Evolutionary conservation across 2,888 invertebrate species (phyloP).

Genomic region (Tenodera sinensis): DNA sequence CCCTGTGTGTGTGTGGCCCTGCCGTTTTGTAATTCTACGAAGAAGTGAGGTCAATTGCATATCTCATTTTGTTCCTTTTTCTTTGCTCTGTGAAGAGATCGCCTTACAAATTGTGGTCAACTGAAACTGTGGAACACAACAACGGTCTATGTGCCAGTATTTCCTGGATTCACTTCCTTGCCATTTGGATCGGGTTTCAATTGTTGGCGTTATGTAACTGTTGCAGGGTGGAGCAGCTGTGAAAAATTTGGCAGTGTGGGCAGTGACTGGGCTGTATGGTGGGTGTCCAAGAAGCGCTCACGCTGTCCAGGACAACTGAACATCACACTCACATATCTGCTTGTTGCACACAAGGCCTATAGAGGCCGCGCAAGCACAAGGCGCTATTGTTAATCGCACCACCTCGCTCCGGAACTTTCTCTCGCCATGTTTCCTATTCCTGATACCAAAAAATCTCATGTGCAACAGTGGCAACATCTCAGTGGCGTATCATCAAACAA

Average conservation of each 20-base stretch:
- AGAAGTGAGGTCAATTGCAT: slow-evolving; percentile 8
- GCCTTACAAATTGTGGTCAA: slow-evolving; percentile 11
- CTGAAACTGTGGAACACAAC: background rate
- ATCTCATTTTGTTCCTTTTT: background rate
- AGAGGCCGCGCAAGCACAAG: no score
- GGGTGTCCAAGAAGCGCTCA: no score
- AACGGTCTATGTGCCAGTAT: background rate
- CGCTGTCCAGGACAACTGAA: no score
- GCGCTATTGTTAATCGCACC: no score
- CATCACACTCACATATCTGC: no score
- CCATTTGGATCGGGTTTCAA: background rate
- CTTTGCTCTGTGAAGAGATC: slow-evolving; percentile 10
- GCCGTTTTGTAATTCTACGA: slow-evolving; percentile 5
- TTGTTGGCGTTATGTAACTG: background rate
- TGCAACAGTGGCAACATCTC: no score
- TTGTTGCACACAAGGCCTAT: no score
- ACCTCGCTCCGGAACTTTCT: no score
- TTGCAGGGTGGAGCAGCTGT: background rate
- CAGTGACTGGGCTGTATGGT: background rate
- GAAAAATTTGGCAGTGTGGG: background rate
- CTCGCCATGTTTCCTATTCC: no score
- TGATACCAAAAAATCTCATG: no score
- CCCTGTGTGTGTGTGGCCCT: background rate
- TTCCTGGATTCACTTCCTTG: background rate
- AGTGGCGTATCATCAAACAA: no score